Evolutionary conservation across 1,140 invertebrate genomes (phyloP).

Genomic region (Nautilus pompilius): DNA sequence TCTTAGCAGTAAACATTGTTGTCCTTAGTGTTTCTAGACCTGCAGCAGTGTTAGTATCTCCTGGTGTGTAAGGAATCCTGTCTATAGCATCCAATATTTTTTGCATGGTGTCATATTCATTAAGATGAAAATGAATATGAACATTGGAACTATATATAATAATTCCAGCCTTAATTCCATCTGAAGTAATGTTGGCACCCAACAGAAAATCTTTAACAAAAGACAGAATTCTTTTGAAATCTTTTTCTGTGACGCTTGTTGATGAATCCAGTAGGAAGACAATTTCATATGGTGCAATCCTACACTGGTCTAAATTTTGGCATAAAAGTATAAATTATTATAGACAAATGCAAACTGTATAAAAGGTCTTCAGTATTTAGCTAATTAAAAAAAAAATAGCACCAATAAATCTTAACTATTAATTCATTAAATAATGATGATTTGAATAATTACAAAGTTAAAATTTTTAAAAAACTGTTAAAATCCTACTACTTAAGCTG

Average conservation of each 20-base stretch:
- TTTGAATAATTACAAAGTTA: too few species aligned
- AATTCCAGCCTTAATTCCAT: constrained; percentile 25
- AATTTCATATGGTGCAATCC: constrained; percentile 19
- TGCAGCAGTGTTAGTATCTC: constrained; percentile 32
- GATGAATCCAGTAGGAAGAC: constrained; percentile 34
- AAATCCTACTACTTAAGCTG: too few species aligned
- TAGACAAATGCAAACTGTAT: too few species aligned
- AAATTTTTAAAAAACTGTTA: too few species aligned
- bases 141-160: constrained; percentile 28
- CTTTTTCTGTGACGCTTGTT: constrained; percentile 25
- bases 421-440: too few species aligned
- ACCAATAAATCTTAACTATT: too few species aligned
- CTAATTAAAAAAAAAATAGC: too few species aligned
- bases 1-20: constrained; percentile 11
- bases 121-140: constrained; percentile 22
- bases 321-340: too few species aligned
- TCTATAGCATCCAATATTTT: constrained; percentile 25
- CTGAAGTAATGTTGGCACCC: constrained; percentile 30
- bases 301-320: neutral
- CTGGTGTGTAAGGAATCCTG: constrained; percentile 22
- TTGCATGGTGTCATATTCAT: constrained; percentile 15
- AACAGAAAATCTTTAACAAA: constrained; percentile 29
- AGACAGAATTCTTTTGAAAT: constrained; percentile 28
- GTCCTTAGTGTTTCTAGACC: constrained; percentile 18
- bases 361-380: too few species aligned